These are phyloP conservation scores for Heterodera carotae DNA, from an alignment of 1,140 invertebrate species.

Conservation along the genomic window DNA sequence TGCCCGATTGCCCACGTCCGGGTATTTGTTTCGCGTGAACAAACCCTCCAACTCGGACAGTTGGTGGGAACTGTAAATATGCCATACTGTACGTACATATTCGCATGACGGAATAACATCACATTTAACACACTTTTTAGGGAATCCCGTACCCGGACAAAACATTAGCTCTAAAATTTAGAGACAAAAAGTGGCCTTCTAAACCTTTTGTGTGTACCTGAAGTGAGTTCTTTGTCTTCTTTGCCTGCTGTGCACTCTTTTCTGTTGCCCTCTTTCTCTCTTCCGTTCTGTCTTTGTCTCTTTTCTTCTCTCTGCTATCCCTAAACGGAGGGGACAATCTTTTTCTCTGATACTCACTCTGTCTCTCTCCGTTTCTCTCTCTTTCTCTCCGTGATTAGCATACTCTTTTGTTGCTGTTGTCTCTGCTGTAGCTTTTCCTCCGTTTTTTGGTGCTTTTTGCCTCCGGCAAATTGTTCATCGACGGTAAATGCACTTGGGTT, in stretches of 20 bases:
- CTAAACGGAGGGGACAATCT: constrained; percentile 11
- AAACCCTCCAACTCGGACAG: constrained; percentile 19
- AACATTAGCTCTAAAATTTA: too few relatives aligned
- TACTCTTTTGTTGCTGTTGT: neutral
- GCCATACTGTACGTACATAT: too few relatives aligned
- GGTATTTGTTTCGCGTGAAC: constrained; percentile 28
- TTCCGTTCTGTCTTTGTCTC: neutral
- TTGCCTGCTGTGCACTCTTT: neutral
- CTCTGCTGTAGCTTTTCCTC: neutral
- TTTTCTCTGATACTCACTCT: neutral
- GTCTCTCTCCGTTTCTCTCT: neutral
- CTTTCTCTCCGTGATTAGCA: too few relatives aligned
- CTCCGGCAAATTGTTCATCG: neutral
- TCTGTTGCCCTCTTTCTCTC: neutral
- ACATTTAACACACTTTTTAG: too few relatives aligned
- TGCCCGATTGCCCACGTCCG: constrained; percentile 28
- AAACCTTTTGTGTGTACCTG: constrained; percentile 9
- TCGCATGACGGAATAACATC: too few relatives aligned
- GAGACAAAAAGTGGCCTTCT: too few relatives aligned
- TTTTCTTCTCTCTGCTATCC: neutral
- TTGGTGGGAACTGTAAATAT: constrained; percentile 19
- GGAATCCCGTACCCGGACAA: too few relatives aligned
- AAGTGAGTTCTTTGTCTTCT: constrained; percentile 22
- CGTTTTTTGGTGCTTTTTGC: neutral
- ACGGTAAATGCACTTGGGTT: neutral